Conservation (phyloP, 2,888 invertebrate genomes). For the Mythimna loreyi region DNA sequence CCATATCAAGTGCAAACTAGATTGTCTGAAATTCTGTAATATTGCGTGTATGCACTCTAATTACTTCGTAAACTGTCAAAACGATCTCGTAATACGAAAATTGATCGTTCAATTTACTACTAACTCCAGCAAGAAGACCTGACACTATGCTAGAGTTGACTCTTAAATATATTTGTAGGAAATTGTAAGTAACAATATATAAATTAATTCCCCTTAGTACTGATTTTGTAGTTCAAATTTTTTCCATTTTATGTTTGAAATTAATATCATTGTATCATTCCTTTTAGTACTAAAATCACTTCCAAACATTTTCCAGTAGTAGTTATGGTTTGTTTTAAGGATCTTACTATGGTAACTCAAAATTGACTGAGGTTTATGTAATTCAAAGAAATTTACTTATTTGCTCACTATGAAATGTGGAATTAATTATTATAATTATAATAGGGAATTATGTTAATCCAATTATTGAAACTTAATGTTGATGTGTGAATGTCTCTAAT, state of each 20-base stretch:
- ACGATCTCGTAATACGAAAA: conserved; percentile 47
- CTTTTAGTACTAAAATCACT: conserved; percentile 30
- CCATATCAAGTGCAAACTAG: conserved; percentile 85
- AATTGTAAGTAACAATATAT: conserved; percentile 31
- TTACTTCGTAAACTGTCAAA: conserved; percentile 45
- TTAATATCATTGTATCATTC: conserved; percentile 19
- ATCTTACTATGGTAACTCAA: conserved; percentile 52
- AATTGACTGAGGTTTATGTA: conserved; percentile 64
- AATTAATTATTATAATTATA: conserved; percentile 80
- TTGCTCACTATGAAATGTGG: conserved; percentile 78
- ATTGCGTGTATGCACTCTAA: conserved; percentile 44
- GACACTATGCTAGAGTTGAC: conserved; percentile 29
- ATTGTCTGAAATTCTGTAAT: conserved; percentile 52
- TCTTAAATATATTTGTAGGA: conserved; percentile 39
- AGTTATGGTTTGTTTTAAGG: conserved; percentile 41
- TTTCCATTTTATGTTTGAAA: conserved; percentile 40
- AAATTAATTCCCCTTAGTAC: conserved; percentile 34
- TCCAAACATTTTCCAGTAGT: conserved; percentile 56
- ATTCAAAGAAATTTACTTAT: conserved; percentile 60
- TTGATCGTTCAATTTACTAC: conserved; percentile 36
- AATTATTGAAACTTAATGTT: conserved; percentile 85
- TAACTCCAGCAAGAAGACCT: conserved; percentile 28
- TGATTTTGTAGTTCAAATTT: conserved; percentile 43
- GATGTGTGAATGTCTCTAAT: conserved; percentile 91
- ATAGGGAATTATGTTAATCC: conserved; percentile 82